These are phyloP conservation scores for Elmis aenea DNA, from an alignment of 2,888 invertebrate genomes.

Conservation along the genomic window DNA sequence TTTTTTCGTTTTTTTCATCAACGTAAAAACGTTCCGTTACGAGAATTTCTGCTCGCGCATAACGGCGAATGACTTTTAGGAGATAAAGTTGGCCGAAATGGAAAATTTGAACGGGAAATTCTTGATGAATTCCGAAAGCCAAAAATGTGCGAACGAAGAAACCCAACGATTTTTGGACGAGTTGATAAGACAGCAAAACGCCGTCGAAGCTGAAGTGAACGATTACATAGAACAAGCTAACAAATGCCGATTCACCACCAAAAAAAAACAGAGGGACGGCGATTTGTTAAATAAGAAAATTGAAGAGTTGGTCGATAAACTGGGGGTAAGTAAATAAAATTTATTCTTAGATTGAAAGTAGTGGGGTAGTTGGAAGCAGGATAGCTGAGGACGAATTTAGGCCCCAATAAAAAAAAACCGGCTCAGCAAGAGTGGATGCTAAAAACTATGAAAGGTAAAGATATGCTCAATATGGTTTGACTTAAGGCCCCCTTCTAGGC, in stretches of 20 bases:
- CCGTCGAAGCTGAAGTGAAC: constrained; percentile 46
- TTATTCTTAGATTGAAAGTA: neutral
- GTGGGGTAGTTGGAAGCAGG: neutral
- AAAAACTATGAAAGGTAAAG: too few relatives aligned
- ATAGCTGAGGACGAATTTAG: too few relatives aligned
- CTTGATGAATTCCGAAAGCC: constrained; percentile 56
- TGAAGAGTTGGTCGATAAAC: constrained; percentile 47
- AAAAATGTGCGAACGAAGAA: constrained; percentile 35
- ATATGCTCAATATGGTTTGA: too few relatives aligned
- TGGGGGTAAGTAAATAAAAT: constrained; percentile 43
- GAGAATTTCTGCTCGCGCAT: too few relatives aligned
- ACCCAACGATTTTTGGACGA: constrained; percentile 40
- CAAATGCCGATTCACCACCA: constrained; percentile 45
- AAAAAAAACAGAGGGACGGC: constrained; percentile 50
- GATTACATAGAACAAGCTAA: constrained; percentile 47
- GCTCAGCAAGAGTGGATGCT: too few relatives aligned
- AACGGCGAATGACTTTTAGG: too few relatives aligned
- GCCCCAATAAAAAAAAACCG: too few relatives aligned
- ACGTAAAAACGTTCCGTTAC: too few relatives aligned
- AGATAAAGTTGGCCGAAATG: constrained; percentile 50
- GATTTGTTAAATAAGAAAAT: constrained; percentile 51
- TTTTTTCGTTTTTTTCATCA: too few relatives aligned
- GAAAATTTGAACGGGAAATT: constrained; percentile 57
- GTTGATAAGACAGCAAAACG: constrained; percentile 37
- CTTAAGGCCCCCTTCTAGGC: too few relatives aligned